Percentiles rank a stretch among this genome's conserved stretches.
Evolutionary conservation across 2,888 invertebrate species (phyloP).

Genomic region (Drosophila mayaguana): DNA sequence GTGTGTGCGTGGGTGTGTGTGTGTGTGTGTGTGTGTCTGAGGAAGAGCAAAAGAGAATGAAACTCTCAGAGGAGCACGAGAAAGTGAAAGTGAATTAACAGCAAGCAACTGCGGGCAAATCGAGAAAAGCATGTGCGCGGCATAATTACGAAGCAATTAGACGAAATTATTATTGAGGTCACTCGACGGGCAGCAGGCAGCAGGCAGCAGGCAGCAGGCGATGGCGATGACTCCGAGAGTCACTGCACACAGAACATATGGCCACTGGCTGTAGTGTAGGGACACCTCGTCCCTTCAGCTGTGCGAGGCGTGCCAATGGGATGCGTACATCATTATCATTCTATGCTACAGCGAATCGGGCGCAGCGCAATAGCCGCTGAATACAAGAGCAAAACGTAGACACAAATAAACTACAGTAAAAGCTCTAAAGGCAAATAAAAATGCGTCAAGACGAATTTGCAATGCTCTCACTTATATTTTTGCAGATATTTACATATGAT

Average conservation of each 20-base stretch:
- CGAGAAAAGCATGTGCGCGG: slow-evolving; percentile 79
- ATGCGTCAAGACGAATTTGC: neutral
- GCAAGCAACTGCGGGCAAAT: slow-evolving; percentile 64
- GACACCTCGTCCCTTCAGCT: slow-evolving; percentile 13
- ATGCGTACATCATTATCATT: slow-evolving; percentile 77
- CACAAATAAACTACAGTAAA: slow-evolving; percentile 33
- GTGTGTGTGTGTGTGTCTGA: slow-evolving; percentile 8
- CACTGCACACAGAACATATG: slow-evolving; percentile 63
- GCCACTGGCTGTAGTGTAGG: slow-evolving; percentile 35
- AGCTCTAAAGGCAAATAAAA: neutral
- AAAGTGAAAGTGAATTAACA: slow-evolving; percentile 65
- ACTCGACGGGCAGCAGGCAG: slow-evolving; percentile 20
- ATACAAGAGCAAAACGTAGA: slow-evolving; percentile 47
- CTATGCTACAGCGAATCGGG: slow-evolving; percentile 50
- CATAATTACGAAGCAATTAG: slow-evolving; percentile 82
- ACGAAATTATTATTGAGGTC: slow-evolving; percentile 82
- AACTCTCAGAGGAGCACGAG: slow-evolving; percentile 47
- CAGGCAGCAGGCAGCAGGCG: too few species aligned
- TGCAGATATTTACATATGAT: too few species aligned
- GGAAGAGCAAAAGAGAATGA: slow-evolving; percentile 17
- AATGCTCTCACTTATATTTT: slow-evolving; percentile 5
- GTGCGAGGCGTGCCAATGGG: slow-evolving; percentile 60
- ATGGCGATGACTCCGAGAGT: slow-evolving; percentile 2
- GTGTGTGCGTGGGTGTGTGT: slow-evolving; percentile 1
- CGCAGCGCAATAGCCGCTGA: slow-evolving; percentile 42